Evolutionary conservation across 2,113 vertebrate species (phyloP), one percentile per base, ranked within the genome.

Genomic region (Eurypyga helias): DNA sequence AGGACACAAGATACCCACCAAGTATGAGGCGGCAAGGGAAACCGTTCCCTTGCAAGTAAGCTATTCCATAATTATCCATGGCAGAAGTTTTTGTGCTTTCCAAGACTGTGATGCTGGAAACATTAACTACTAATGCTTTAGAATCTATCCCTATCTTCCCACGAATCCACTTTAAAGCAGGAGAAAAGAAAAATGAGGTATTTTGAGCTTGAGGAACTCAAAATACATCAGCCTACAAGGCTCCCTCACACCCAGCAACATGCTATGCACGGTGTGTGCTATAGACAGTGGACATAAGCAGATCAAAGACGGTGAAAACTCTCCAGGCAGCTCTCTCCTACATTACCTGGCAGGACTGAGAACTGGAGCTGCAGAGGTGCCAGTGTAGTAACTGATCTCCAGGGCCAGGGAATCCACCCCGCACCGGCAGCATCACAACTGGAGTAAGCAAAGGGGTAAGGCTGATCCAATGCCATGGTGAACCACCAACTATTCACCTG

Each of bases 11-110:
- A 87, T 89, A 95, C 2, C 55, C 80, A 76, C 33, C 12, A 70
- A 86, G 67, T 38, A 49, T 58, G 83, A 95, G 58, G 28, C 79
- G 29, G 38, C 65, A 29, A 5, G 34, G 72, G 66, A 91, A 95
- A 87, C n/a, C 46, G 28, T 9, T 89, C 49, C 62, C 28, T 75
- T 36, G 55, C 24, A 46, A 66, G 26, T 46, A 94, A 36, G 43
- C 72, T 95, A 85, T 62, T 82, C 45, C 70, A 20, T 72, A 93
- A 95, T 87, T 91, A 92, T 4, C 65, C 69, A 77, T 21, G 48
- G 54, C 87, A 92, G 84, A 87, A 93, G 60, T 52, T 92, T 92
- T 87, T 38, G 28, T 76, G 79, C 49, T 89, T 93, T 92, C 54
- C 58, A 85, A 38, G 21, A 67, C 21, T 5, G 45, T 36, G 49